Conservation (phyloP, 2,888 invertebrate genomes). For the Oscheius myriophilus region DNA sequence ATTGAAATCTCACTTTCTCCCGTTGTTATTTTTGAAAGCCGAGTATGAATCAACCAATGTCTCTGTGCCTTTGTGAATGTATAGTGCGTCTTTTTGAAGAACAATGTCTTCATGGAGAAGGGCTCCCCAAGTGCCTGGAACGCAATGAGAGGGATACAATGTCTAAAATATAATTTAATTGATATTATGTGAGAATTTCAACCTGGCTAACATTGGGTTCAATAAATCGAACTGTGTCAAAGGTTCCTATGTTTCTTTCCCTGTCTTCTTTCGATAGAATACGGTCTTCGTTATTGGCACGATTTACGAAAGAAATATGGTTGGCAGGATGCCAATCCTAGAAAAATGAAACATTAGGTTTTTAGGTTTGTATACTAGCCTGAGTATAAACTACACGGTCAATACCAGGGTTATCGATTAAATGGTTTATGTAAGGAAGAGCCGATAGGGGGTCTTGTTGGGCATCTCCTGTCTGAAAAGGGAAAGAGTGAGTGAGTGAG, state of each 20-base stretch:
- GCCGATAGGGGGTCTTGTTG: constrained; percentile 63
- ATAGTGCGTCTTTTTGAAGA: not conserved
- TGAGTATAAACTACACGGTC: constrained; percentile 80
- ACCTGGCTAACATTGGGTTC: constrained; percentile 75
- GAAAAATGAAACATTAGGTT: too few species aligned
- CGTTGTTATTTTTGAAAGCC: constrained; percentile 97
- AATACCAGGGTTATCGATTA: constrained; percentile 47
- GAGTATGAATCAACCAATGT: constrained; percentile 96
- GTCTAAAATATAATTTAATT: constrained; percentile 81
- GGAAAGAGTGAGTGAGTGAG: not conserved
- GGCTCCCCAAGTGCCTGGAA: constrained; percentile 93
- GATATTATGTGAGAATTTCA: not conserved
- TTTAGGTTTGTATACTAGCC: not conserved
- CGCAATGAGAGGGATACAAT: constrained; percentile 96
- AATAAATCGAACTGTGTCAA: constrained; percentile 91
- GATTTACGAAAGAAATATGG: constrained; percentile 95
- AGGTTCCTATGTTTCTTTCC: constrained; percentile 73
- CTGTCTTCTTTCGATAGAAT: constrained; percentile 51
- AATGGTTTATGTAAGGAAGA: constrained; percentile 56
- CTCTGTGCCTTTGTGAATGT: constrained; percentile 80
- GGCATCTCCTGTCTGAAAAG: constrained; percentile 62
- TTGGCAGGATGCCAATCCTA: constrained; percentile 94
- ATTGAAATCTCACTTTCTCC: constrained; percentile 74
- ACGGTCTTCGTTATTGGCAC: constrained; percentile 72
- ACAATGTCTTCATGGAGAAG: constrained; percentile 85